Base-by-base conservation (phyloP, 2,888 invertebrate genomes). In the Synergus itoensis region DNA sequence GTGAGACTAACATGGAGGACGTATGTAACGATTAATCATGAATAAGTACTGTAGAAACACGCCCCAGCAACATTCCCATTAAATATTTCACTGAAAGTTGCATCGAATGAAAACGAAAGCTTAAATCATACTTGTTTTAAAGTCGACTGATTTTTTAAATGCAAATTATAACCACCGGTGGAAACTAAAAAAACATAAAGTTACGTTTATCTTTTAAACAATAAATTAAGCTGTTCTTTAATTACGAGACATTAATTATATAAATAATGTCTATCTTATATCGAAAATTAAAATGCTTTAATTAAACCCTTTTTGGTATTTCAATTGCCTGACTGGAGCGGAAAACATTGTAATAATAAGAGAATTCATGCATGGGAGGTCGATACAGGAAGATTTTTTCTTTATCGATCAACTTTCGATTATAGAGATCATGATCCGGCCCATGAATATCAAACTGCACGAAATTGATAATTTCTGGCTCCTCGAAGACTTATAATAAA, bases 401-500 rank as follows among this genome's bases (percentile, higher is more conserved):
- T 36, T 21, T 16, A 40, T 7, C 12, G n/a, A 75, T 16, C 57
- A 75, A 78, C 62, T 78, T 48, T 57, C 75, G 81, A 77, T 80
- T 53, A 89, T 89, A 88, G 80, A 69, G 83, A 89, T 89, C 88
- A 78, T 76, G 87, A 86, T 88, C 82, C 77, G 40, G n/a, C 18
- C 78, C 53, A 80, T 67, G 78, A 85, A 87, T 85, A 84, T 83
- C 81, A 73, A 75, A 87, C 84, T 84, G 87, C 82, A 85, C 84
- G 85, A 88, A 89, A 89, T 89, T 89, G 90, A 87, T 90, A 88
- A 90, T 89, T 86, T 85, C 86, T 81, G 79, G 86, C 84, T 83
- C 81, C 77, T 81, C 77, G 84, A 85, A 83, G 81, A 84, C 86
- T 88, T 88, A 36, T 36, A 89, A 90, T 88, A 87, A 87, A 87